Conservation (phyloP, 2,888 invertebrate species). For the Oscheius sp. region DNA sequence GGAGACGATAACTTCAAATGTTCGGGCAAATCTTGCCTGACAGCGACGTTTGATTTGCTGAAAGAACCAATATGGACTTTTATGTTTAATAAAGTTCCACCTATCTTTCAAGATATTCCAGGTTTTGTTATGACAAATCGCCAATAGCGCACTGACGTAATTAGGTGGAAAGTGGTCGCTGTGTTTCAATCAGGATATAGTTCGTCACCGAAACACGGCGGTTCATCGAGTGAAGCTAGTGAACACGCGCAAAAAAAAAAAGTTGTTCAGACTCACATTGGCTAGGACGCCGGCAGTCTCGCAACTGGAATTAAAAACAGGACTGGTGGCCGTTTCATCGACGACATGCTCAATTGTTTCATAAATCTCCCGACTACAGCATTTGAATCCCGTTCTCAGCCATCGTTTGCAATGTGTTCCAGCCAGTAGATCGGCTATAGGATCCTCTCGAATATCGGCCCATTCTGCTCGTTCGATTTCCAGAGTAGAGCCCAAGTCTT, state of each 20-base stretch:
- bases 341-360: background rate
- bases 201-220: too few relatives aligned
- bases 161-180: too few relatives aligned
- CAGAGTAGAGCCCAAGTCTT: constrained; percentile 10
- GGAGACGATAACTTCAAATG: constrained; percentile 9
- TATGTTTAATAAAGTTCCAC: background rate
- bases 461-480: constrained; percentile 6
- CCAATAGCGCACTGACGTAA: too few relatives aligned
- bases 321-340: background rate
- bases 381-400: background rate
- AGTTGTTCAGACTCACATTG: background rate
- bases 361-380: constrained; percentile 6
- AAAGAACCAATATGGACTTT: background rate
- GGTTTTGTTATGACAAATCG: too few relatives aligned
- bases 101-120: constrained; percentile 1
- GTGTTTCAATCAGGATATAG: too few relatives aligned
- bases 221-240: too few relatives aligned
- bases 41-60: constrained; percentile 23
- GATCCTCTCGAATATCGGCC: constrained; percentile 17
- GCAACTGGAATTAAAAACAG: constrained; percentile 4
- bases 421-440: background rate
- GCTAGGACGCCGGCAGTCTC: constrained; percentile 9
- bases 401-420: constrained; percentile 4
- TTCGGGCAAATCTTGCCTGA: constrained; percentile 30
- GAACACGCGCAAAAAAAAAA: too few relatives aligned